Evolutionary conservation across 2,888 invertebrate species (phyloP), one percentile per base, ranked within the genome.

Genomic region (Vanessa cardui): DNA sequence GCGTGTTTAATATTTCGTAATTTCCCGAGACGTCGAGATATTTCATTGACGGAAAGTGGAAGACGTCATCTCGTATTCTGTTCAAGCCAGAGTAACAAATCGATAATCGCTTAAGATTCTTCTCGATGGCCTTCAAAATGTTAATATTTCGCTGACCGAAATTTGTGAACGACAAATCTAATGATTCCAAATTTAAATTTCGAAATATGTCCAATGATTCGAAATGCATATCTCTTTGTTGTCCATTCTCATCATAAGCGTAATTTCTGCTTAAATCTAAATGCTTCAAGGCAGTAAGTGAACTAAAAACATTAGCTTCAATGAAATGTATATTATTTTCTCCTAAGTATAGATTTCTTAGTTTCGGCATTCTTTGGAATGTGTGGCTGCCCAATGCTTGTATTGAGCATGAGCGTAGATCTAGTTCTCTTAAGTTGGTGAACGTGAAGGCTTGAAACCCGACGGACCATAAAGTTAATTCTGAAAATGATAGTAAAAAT

Each of bases 21-120:
- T 95, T 95, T 0, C 93, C 91, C 0, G 94, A 94, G n/a, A 95
- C 49, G 72, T 95, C 95, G 4, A 95, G 76, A 33, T 83, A 78
- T 65, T 83, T 86, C 0, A 95, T 65, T 0, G 84, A 81, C 0
- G 92, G 93, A 0, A 82, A 82, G 5, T 78, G 81, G 59, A 95
- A 94, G 0, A 90, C 75, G 0, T 79, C 76, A 3, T 81, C 77
- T 7, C 82, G 76, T 0, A 94, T 76, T 47, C 78, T 77, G 0
- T 82, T 80, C 9, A 94, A 73, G 0, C 86, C 85, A 0, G 93
- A 86, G 16, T 90, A 83, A 68, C 95, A 94, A 2, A 90, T 2
- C 0, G 91, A 91, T 0, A 91, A 50, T 15, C 82, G 86, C 45
- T 77, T 77, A 1, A 91, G 64, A 5, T 72, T 82, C 4, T 70